Percentiles rank a stretch among this genome's conserved stretches.
These are phyloP conservation scores for Coendou prehensilis DNA, from an alignment of 2,797 vertebrate genomes.

Conservation along the genomic window DNA sequence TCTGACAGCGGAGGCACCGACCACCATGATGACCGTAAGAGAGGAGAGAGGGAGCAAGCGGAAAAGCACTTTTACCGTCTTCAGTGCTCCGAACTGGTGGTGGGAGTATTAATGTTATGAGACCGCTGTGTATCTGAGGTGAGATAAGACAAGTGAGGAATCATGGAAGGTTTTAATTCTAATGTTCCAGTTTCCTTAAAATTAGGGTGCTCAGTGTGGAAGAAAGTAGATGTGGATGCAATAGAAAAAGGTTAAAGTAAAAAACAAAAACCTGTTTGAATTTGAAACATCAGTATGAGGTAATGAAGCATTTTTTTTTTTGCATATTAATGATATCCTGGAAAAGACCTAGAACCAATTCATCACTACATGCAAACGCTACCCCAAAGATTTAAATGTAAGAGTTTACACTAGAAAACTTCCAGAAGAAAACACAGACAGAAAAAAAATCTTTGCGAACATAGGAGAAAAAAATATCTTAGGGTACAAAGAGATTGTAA, in stretches of 20 bases:
- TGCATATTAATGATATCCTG: background rate
- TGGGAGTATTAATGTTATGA: background rate
- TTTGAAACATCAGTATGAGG: background rate
- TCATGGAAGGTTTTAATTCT: background rate
- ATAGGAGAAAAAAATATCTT: background rate
- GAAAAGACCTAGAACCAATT: background rate
- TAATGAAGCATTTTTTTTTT: background rate
- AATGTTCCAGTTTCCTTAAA: background rate
- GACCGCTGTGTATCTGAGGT: background rate
- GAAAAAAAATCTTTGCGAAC: background rate
- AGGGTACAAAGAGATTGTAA: background rate
- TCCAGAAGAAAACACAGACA: background rate
- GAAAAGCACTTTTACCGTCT: background rate
- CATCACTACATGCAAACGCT: background rate
- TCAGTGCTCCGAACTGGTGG: background rate
- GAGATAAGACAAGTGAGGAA: background rate
- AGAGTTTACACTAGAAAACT: background rate
- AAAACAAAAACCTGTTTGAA: background rate
- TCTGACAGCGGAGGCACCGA: accelerated
- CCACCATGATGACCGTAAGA: no score
- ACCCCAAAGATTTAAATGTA: background rate
- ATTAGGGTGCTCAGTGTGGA: background rate
- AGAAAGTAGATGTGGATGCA: background rate
- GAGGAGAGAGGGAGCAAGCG: background rate
- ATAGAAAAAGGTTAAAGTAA: background rate